Conservation (phyloP, 2,888 invertebrate genomes). For the Pristionchus entomophagus region DNA sequence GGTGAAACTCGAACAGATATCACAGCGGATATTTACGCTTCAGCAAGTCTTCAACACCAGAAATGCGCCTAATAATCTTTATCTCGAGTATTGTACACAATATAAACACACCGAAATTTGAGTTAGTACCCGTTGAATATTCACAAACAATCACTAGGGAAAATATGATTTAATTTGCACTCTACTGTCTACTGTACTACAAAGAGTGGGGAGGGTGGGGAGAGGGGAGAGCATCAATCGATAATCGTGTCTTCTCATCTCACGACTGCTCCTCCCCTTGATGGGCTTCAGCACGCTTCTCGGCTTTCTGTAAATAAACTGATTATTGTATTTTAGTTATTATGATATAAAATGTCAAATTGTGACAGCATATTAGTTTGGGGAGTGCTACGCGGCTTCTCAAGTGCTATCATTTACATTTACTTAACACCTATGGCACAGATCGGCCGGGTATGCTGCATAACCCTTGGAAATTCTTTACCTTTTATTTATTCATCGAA, state of each 20-base stretch:
- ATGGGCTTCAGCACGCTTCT: background rate
- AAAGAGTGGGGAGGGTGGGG: background rate
- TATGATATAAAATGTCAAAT: too few species aligned
- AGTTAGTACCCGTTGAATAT: constrained; percentile 13
- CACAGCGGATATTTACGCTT: constrained; percentile 16
- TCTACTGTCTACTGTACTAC: background rate
- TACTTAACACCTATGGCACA: too few species aligned
- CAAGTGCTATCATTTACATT: too few species aligned
- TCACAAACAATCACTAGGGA: background rate
- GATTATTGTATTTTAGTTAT: too few species aligned
- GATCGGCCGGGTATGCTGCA: too few species aligned
- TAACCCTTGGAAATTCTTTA: too few species aligned
- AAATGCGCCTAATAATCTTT: background rate
- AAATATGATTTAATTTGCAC: background rate
- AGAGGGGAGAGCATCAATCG: background rate
- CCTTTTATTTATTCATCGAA: too few species aligned
- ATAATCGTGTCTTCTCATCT: background rate
- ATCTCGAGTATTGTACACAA: constrained; percentile 15
- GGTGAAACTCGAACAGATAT: background rate
- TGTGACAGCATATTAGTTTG: too few species aligned
- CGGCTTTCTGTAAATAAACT: background rate
- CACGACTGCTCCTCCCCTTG: background rate
- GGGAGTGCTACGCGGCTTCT: too few species aligned
- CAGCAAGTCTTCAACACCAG: background rate
- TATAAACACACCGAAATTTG: background rate